Evolutionary conservation across 2,888 invertebrate species (phyloP).

Genomic region (Yponomeuta plumbellus): DNA sequence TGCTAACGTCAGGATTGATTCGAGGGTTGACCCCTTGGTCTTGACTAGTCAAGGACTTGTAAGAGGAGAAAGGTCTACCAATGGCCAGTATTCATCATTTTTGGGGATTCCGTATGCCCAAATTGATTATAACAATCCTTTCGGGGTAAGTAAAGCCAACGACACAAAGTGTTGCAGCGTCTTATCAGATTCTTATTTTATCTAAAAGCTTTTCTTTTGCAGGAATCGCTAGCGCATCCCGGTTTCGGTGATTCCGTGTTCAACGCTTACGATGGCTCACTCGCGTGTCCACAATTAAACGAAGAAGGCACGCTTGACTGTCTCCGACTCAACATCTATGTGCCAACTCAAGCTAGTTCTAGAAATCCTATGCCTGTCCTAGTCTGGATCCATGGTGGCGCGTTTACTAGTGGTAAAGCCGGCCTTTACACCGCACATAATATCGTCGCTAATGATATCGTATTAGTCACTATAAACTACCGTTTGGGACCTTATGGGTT

Average conservation of each 20-base stretch:
- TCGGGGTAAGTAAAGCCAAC: slow-evolving; percentile 53
- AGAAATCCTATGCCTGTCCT: slow-evolving; percentile 18
- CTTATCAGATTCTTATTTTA: neutral
- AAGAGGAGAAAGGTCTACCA: slow-evolving; percentile 51
- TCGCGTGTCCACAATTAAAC: slow-evolving; percentile 18
- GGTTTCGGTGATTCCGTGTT: slow-evolving; percentile 49
- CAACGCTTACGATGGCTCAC: slow-evolving; percentile 55
- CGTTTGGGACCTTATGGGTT: slow-evolving; percentile 66
- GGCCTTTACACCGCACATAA: neutral
- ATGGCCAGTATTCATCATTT: slow-evolving; percentile 61
- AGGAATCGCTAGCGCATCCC: slow-evolving; percentile 44
- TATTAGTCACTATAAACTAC: slow-evolving; percentile 63
- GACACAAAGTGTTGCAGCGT: slow-evolving; percentile 52
- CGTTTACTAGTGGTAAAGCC: slow-evolving; percentile 37
- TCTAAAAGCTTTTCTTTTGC: slow-evolving; percentile 34
- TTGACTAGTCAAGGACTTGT: slow-evolving; percentile 57
- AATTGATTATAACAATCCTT: slow-evolving; percentile 54
- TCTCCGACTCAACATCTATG: slow-evolving; percentile 19
- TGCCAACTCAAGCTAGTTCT: slow-evolving; percentile 26
- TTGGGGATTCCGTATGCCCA: slow-evolving; percentile 63
- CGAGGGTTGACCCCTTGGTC: slow-evolving; percentile 63
- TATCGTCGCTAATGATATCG: slow-evolving; percentile 50
- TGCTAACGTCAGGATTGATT: slow-evolving; percentile 25
- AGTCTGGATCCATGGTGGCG: slow-evolving; percentile 40
- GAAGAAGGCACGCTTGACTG: slow-evolving; percentile 17